These are phyloP conservation scores for Meriones unguiculatus DNA, from an alignment of 2,113 vertebrate species.

Conservation along the genomic window DNA sequence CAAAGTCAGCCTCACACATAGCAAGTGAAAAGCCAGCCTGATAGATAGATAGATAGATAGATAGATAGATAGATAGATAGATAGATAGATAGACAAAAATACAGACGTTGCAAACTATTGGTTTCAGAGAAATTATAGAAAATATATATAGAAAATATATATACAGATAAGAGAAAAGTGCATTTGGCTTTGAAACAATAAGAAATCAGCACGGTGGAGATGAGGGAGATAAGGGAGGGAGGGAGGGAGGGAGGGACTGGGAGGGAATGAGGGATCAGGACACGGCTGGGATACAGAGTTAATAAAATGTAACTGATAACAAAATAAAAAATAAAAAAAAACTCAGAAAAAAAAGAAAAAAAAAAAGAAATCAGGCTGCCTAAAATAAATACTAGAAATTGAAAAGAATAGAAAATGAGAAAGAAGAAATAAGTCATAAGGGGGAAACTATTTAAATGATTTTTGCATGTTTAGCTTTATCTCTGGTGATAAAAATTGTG, in stretches of 20 bases:
- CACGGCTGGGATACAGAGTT: too few species aligned
- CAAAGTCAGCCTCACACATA: background rate
- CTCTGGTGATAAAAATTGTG: background rate
- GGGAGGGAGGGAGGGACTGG: too few species aligned
- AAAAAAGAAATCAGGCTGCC: background rate
- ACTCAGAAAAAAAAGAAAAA: too few species aligned
- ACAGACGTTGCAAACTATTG: background rate
- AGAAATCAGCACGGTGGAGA: too few species aligned
- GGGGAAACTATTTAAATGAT: background rate
- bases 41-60: too few species aligned
- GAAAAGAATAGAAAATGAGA: background rate
- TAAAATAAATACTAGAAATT: background rate
- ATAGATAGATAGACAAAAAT: too few species aligned
- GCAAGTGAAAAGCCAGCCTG: background rate
- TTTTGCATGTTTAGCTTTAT: background rate
- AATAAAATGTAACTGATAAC: too few species aligned
- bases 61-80: too few species aligned
- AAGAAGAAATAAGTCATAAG: background rate
- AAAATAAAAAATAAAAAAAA: too few species aligned
- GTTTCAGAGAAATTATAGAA: background rate
- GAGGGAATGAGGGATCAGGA: too few species aligned
- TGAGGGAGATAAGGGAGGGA: too few species aligned
- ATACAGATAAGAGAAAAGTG: background rate
- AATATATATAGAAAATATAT: too few species aligned
- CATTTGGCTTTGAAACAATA: background rate